These are phyloP conservation scores for Mormoops blainvillei DNA, from an alignment of 2,113 vertebrate species.

Conservation along the genomic window DNA sequence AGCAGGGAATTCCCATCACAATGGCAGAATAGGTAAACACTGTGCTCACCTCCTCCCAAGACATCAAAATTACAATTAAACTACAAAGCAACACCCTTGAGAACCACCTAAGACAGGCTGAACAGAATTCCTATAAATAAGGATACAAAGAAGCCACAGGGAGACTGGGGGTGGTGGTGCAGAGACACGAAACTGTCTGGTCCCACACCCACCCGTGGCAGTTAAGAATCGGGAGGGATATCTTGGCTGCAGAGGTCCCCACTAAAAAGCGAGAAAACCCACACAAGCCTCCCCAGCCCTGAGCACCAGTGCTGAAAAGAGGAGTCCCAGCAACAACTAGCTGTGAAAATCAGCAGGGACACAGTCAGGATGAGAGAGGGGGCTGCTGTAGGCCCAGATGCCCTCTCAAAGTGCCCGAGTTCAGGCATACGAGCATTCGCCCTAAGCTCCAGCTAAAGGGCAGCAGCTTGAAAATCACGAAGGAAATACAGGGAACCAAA, in stretches of 20 bases:
- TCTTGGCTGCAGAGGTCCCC: not conserved
- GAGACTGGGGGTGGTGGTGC: not conserved
- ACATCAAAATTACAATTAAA: not conserved
- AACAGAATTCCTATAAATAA: not conserved
- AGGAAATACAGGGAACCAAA: not conserved
- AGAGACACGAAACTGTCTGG: not conserved
- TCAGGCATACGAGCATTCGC: not conserved
- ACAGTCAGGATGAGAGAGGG: not conserved
- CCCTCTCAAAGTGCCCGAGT: not conserved
- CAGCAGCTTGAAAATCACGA: not conserved
- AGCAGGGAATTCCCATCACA: not conserved
- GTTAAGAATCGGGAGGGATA: not conserved
- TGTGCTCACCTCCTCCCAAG: not conserved
- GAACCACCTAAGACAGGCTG: not conserved
- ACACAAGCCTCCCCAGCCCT: not conserved
- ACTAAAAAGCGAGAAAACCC: not conserved
- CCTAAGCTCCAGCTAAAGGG: not conserved
- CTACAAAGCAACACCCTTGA: not conserved
- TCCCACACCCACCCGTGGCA: not conserved
- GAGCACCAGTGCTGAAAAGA: not conserved
- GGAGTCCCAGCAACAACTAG: not conserved
- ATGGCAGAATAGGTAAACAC: not conserved
- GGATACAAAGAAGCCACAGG: not conserved
- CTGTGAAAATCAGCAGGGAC: not conserved
- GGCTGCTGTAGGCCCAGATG: not conserved